A percentile compares a stretch with the other conserved stretches of the same genome.
These are phyloP conservation scores for Epinotia demarniana DNA, from an alignment of 2,888 invertebrate genomes.

Conservation along the genomic window DNA sequence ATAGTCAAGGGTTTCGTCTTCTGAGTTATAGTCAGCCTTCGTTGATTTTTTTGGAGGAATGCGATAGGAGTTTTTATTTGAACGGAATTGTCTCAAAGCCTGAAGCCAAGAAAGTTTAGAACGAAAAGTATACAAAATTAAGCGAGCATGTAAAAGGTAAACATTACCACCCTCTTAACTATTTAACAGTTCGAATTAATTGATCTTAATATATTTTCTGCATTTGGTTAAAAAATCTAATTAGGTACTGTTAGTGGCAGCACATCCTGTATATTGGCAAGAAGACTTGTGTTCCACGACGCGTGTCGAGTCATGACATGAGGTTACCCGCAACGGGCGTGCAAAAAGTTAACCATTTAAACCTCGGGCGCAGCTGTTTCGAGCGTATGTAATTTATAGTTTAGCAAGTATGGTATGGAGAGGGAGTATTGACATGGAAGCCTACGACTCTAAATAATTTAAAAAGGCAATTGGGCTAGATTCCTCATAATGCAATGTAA, in stretches of 20 bases:
- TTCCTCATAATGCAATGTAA: too few relatives aligned
- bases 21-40: neutral
- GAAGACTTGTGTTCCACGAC: conserved; percentile 15
- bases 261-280: conserved; percentile 22
- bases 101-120: neutral
- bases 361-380: conserved; percentile 23
- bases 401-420: neutral
- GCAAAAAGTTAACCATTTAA: conserved; percentile 26
- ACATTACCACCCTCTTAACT: neutral
- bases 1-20: neutral
- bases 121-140: neutral
- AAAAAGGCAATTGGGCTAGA: too few relatives aligned
- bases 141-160: too few relatives aligned
- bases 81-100: neutral
- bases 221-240: neutral
- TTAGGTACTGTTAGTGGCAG: neutral
- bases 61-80: neutral
- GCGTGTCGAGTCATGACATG: conserved; percentile 20
- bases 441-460: neutral
- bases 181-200: neutral
- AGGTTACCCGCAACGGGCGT: conserved; percentile 14
- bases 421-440: neutral
- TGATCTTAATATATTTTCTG: neutral
- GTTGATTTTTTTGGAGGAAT: neutral
- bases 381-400: conserved; percentile 7